Conservation (phyloP, 2,113 vertebrate genomes). For the Apteryx owenii region DNA sequence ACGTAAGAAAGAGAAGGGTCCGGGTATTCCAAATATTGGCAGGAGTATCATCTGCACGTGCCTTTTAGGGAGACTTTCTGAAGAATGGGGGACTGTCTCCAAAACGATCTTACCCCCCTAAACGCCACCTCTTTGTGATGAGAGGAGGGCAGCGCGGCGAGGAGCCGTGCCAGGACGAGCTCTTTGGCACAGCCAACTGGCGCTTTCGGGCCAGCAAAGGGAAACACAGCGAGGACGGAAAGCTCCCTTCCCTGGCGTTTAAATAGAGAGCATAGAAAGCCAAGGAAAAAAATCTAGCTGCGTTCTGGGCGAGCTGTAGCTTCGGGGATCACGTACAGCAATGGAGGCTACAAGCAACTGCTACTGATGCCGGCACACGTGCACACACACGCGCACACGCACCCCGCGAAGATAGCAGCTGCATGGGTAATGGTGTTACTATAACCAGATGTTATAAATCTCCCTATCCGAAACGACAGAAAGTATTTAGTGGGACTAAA, state of each 20-base stretch:
- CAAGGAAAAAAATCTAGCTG: too few relatives aligned
- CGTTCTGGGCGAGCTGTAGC: background rate
- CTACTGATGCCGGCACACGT: background rate
- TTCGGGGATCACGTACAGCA: background rate
- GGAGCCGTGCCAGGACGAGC: fast-evolving
- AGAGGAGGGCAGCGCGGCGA: background rate
- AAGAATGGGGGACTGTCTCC: background rate
- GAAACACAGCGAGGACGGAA: background rate
- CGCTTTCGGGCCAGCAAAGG: background rate
- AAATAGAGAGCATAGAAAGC: background rate
- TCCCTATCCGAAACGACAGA: background rate
- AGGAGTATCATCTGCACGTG: too few relatives aligned
- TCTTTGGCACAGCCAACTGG: background rate
- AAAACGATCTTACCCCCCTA: background rate
- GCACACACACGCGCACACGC: background rate
- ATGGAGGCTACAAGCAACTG: background rate
- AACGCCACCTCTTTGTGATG: background rate
- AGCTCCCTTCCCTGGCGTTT: background rate
- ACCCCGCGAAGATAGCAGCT: background rate
- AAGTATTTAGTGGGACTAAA: slow-evolving; percentile 13
- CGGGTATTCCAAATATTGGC: background rate
- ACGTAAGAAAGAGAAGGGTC: background rate
- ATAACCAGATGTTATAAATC: slow-evolving; percentile 4
- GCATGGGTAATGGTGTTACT: background rate
- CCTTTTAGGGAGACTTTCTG: background rate